A percentile compares a stretch with the other conserved stretches of the same genome.
Conservation (phyloP, 2,888 invertebrate genomes). For the Ligdia adustata region DNA sequence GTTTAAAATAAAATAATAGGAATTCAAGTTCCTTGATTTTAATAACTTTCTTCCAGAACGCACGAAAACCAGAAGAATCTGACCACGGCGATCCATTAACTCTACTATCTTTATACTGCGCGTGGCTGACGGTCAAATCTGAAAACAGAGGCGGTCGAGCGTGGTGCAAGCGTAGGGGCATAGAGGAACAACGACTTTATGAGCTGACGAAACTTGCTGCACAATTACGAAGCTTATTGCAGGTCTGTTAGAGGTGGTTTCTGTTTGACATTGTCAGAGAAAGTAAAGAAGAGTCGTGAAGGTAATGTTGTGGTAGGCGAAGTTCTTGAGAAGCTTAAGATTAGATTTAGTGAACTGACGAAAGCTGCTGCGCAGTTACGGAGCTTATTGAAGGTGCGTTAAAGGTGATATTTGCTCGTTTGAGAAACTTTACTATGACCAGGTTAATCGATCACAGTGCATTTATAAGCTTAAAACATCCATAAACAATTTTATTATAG, state of each 20-base stretch:
- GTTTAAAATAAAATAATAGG: too few species aligned
- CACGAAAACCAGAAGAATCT: conserved; percentile 92
- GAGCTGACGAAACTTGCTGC: conserved; percentile 96
- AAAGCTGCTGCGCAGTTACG: conserved; percentile 86
- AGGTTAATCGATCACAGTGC: too few species aligned
- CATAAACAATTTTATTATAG: too few species aligned
- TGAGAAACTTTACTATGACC: too few species aligned
- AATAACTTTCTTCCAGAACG: conserved; percentile 71
- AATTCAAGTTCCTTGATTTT: too few species aligned
- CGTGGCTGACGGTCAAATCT: conserved; percentile 93
- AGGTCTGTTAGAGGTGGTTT: conserved; percentile 67
- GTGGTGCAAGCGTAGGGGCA: conserved; percentile 95
- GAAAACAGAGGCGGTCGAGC: conserved; percentile 79
- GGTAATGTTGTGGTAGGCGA: too few species aligned
- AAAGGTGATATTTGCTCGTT: too few species aligned
- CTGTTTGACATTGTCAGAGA: background rate
- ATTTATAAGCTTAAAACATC: too few species aligned
- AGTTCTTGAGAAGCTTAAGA: too few species aligned
- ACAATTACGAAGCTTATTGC: conserved; percentile 93
- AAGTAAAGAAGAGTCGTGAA: too few species aligned
- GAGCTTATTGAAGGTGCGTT: too few species aligned
- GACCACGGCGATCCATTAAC: conserved; percentile 98
- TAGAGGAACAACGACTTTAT: conserved; percentile 98
- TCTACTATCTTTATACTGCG: conserved; percentile 92
- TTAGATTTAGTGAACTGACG: conserved; percentile 96